Evolutionary conservation across 2,888 invertebrate species (phyloP), one percentile per base, ranked within the genome.

Genomic region (Tromatobia lineatoria): DNA sequence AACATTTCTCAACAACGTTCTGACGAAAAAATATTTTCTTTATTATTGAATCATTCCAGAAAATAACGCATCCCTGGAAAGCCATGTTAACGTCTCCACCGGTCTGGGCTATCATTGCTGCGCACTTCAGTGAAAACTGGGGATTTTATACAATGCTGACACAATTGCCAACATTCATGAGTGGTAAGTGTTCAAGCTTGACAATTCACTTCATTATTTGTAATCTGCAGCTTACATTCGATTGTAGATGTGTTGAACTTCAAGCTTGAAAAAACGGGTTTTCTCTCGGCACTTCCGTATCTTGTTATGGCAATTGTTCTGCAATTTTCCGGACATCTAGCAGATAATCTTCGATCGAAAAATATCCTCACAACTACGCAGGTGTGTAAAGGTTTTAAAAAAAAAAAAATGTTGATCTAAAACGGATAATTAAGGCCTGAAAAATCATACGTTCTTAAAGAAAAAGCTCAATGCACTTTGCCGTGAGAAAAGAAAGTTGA

Each of bases 101-200:
- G 0, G 97, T 98, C 13, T 98, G 97, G 96, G 97, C 98, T 0
- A 97, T 98, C 52, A 95, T 97, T 0, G 95, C 96, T 71, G 97
- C 98, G 0, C 98, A 98, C 93, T 97, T 98, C 94, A 96, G 97
- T 38, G 98, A 98, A 93, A 98, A 98, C 93, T 98, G 98, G 98
- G 98, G 98, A 4, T 98, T 98, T 94, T 98, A 98, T 90, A 98
- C 98, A 0, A 94, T 98, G 87, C 95, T 98, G 1, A 98, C 98
- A 0, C 97, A 97, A 90, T 93, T 98, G 59, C 98, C 98, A 2
- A 97, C 97, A 20, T 98, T 97, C 91, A 96, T 98, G 95, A 96
- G 95, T 94, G 97, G 97, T 97, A 92, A 89, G 82, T 79, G 54
- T 18, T 20, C 73, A 47, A 52, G n/a, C 67, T 15, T 15, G 18